A percentile compares a stretch with the other conserved stretches of the same genome.
Conservation (phyloP, 2,113 vertebrate genomes). For the Amphilophus citrinellus region DNA sequence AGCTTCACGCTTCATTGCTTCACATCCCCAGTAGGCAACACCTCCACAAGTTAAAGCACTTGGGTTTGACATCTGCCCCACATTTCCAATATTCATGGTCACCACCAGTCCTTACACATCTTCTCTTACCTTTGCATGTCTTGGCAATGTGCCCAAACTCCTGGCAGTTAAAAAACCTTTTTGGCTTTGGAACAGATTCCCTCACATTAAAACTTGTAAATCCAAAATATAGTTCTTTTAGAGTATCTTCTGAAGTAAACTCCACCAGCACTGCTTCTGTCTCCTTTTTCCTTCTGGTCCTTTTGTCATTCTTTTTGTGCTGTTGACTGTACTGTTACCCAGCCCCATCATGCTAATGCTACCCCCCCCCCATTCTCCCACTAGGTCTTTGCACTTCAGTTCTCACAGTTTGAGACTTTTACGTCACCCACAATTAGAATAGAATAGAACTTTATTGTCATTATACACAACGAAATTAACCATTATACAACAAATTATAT, state of each 20-base stretch:
- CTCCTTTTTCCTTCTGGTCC: neutral
- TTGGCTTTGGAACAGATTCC: no score
- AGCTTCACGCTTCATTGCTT: no score
- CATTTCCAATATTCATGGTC: neutral
- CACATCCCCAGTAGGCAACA: neutral
- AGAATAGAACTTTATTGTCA: no score
- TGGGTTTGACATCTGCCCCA: fast-evolving
- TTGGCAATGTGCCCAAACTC: no score
- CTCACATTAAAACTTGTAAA: neutral
- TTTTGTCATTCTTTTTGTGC: neutral
- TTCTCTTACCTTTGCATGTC: neutral
- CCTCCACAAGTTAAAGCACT: neutral
- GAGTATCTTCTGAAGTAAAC: neutral
- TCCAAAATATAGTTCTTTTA: neutral
- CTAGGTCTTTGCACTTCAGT: no score
- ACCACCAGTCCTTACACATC: neutral
- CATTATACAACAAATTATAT: no score
- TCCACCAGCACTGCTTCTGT: neutral
- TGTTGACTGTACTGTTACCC: neutral
- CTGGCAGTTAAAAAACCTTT: neutral
- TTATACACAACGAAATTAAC: no score
- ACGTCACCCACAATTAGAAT: no score
- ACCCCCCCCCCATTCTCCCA: no score
- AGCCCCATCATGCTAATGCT: neutral
- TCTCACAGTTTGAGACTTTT: no score